Conservation (phyloP, 2,113 vertebrate genomes). For the Catharus fuscescens region DNA sequence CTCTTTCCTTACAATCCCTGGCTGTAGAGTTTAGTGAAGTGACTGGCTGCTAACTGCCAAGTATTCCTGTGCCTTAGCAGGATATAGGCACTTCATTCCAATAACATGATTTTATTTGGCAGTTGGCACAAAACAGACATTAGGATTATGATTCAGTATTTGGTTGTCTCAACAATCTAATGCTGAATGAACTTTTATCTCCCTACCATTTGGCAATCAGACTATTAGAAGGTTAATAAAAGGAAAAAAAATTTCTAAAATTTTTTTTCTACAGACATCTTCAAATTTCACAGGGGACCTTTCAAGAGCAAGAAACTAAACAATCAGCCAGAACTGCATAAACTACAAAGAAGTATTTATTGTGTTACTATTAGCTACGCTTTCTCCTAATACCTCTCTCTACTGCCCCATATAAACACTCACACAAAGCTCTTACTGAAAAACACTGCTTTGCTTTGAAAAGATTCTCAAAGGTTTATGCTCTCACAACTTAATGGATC, state of each 20-base stretch:
- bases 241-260: neutral
- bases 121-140: neutral
- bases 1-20: neutral
- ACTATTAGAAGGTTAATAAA: neutral
- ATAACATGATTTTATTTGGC: neutral
- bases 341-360: neutral
- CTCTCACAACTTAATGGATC: neutral
- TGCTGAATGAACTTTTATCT: neutral
- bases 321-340: neutral
- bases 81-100: neutral
- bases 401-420: neutral
- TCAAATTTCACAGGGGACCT: neutral
- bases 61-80: neutral
- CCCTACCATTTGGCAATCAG: neutral
- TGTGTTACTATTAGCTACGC: neutral
- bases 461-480: neutral
- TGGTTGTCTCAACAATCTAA: neutral
- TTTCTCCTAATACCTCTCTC: neutral
- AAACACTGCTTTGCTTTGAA: neutral
- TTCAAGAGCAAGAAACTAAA: neutral
- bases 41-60: neutral
- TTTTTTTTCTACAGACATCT: neutral
- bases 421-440: neutral
- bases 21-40: neutral
- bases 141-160: neutral